Evolutionary conservation across 2,888 invertebrate genomes (phyloP).

Genomic region (Zhuqinia jingwanae): DNA sequence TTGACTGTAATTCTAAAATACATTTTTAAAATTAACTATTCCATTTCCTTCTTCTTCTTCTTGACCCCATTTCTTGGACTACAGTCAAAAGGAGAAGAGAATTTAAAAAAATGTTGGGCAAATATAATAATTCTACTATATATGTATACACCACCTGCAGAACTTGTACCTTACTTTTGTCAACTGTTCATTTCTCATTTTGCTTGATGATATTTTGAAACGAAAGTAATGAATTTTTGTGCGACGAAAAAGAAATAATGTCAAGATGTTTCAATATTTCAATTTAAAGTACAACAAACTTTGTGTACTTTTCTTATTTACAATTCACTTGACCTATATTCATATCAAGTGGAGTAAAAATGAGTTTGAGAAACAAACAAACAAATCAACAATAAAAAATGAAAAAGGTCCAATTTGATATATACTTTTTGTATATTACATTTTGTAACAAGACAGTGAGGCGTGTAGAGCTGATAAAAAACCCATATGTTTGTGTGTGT

Average conservation of each 20-base stretch:
- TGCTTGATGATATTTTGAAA: not conserved
- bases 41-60: not conserved
- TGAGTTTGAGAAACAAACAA: not conserved
- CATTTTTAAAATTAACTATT: conserved; percentile 30
- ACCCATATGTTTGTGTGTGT: too few species aligned
- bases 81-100: too few species aligned
- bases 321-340: conserved; percentile 21
- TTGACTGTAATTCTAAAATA: not conserved
- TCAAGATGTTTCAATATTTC: not conserved
- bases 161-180: conserved; percentile 2
- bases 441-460: conserved; percentile 23
- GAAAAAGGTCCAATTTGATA: too few species aligned
- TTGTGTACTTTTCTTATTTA: too few species aligned
- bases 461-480: conserved; percentile 19
- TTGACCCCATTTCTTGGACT: not conserved
- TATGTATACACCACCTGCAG: conserved; percentile 34
- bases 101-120: not conserved
- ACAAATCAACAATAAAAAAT: not conserved
- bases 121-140: not conserved
- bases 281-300: too few species aligned
- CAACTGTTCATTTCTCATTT: not conserved
- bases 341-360: conserved; percentile 8
- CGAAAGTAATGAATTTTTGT: not conserved
- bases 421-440: not conserved
- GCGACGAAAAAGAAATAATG: too few species aligned